Evolutionary conservation across 2,797 vertebrate genomes (phyloP).

Genomic region (Smutsia gigantea): DNA sequence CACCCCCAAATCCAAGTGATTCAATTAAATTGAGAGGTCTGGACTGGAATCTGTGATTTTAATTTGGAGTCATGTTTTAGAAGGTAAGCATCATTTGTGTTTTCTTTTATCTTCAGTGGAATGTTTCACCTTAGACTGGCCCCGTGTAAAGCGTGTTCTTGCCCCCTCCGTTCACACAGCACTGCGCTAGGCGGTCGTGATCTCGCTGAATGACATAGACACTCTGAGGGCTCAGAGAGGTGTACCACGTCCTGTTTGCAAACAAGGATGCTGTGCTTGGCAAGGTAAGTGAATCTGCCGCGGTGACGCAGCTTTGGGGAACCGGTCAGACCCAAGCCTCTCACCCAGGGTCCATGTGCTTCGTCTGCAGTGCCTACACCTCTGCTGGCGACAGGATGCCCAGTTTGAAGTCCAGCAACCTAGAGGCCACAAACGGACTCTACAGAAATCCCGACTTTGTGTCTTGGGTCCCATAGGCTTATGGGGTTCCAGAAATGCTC

Average conservation of each 20-base stretch:
- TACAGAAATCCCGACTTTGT: background rate
- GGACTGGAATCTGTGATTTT: background rate
- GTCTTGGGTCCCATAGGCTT: background rate
- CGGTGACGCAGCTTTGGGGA: background rate
- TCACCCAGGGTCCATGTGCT: background rate
- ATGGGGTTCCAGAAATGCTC: background rate
- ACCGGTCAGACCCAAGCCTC: background rate
- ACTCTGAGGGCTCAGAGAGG: background rate
- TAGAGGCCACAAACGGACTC: background rate
- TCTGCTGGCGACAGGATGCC: background rate
- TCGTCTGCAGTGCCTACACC: background rate
- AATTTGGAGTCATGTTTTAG: background rate
- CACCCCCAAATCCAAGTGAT: background rate
- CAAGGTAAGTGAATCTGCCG: background rate
- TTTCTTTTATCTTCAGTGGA: background rate
- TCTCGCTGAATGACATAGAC: background rate
- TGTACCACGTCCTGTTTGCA: background rate
- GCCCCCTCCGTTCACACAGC: background rate
- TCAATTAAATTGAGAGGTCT: background rate
- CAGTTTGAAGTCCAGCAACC: background rate
- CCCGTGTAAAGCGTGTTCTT: background rate
- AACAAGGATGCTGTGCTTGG: background rate
- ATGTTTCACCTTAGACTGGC: background rate
- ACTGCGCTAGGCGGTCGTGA: background rate
- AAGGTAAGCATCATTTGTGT: background rate